These are phyloP conservation scores for Oreochromis aureus DNA, from an alignment of 2,113 vertebrate species.

Conservation along the genomic window DNA sequence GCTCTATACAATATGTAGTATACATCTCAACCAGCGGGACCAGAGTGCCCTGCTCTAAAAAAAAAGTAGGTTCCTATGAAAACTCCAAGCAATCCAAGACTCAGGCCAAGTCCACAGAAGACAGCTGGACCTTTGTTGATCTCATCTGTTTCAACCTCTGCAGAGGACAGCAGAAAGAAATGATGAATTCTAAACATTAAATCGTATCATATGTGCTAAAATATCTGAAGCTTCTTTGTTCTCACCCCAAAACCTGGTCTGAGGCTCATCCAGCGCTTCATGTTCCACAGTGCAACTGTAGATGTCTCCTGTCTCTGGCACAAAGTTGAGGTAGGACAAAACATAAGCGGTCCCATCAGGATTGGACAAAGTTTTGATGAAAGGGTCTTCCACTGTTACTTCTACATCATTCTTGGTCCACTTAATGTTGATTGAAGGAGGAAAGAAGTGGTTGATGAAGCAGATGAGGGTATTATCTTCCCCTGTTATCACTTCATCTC, in stretches of 20 bases:
- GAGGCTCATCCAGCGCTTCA: not conserved
- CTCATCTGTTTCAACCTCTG: not conserved
- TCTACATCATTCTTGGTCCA: conserved; percentile 25
- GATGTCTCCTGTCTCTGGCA: conserved; percentile 8
- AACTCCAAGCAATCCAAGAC: not conserved
- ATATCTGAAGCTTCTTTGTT: not conserved
- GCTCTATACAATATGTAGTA: not conserved
- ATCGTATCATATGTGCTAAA: accelerated
- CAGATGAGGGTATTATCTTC: conserved; percentile 34
- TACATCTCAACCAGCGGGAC: not conserved
- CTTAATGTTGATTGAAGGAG: not conserved
- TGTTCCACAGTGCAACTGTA: conserved; percentile 41
- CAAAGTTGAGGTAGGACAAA: conserved; percentile 3
- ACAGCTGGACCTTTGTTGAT: not conserved
- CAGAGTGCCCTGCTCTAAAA: not conserved
- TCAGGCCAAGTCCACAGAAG: not conserved
- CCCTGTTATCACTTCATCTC: not conserved
- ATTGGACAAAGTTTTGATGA: not conserved
- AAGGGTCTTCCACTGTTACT: not conserved
- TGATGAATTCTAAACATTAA: accelerated
- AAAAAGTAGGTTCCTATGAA: not conserved
- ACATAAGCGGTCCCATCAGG: not conserved
- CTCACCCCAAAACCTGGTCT: conserved; percentile 25
- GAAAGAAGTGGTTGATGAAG: conserved; percentile 12
- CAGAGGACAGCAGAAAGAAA: not conserved